phyloP scores from a whole-genome alignment of 2,797 vertebrate genomes.

The Fratercula arctica region DNA sequence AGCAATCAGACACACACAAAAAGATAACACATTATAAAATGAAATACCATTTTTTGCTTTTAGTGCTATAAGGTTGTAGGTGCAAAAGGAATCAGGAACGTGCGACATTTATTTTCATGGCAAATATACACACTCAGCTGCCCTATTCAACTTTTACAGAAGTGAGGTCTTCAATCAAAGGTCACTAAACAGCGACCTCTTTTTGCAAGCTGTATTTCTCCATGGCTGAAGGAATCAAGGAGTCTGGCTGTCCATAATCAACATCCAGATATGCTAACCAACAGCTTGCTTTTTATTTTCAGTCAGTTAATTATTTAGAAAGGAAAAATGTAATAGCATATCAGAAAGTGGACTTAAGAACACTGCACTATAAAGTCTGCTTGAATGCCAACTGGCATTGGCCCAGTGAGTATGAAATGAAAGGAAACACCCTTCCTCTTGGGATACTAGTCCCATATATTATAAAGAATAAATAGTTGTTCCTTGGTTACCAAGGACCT shows the following conservation, averaged over 20 bases:
- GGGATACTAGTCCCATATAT: background rate
- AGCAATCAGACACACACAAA: background rate
- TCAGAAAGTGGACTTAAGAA: background rate
- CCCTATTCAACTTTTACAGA: constrained; percentile 1
- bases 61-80: background rate
- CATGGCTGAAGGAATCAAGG: background rate
- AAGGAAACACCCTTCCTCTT: constrained; percentile 29
- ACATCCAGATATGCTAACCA: background rate
- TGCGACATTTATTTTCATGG: constrained; percentile 61
- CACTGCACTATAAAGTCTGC: background rate
- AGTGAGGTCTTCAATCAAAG: background rate
- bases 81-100: constrained; percentile 53
- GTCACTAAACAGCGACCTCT: constrained; percentile 42
- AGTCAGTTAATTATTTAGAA: background rate
- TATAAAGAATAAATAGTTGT: background rate
- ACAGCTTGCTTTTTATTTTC: background rate
- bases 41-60: background rate
- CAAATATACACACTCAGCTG: constrained; percentile 6
- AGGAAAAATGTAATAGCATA: background rate
- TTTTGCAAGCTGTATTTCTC: constrained; percentile 28
- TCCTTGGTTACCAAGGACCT: background rate
- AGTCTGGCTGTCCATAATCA: background rate
- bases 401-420: background rate
- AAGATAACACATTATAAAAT: background rate
- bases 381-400: background rate